Conservation (phyloP, 2,113 vertebrate genomes). For the Pseudorhombus dupliciocellatus region DNA sequence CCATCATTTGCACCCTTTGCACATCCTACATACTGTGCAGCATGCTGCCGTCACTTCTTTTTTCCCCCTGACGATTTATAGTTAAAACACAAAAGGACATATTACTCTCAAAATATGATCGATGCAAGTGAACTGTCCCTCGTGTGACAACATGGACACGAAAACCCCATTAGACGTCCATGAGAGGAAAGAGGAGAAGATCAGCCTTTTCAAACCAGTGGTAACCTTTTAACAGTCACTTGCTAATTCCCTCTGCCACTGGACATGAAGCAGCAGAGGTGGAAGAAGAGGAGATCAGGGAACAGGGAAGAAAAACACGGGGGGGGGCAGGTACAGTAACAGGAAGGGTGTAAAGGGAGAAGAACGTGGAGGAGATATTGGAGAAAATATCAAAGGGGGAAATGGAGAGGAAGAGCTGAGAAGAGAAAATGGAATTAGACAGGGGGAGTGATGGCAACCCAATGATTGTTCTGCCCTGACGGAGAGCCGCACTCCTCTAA, state of each 20-base stretch:
- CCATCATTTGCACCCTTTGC: not conserved
- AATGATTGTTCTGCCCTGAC: constrained; percentile 31
- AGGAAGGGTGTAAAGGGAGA: not conserved
- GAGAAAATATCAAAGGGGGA: constrained; percentile 6
- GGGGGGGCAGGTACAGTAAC: not conserved
- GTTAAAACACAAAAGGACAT: constrained; percentile 10
- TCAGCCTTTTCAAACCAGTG: constrained; percentile 31
- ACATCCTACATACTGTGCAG: not conserved
- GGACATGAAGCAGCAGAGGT: constrained; percentile 8
- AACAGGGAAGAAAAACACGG: not conserved
- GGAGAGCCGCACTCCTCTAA: constrained; percentile 26
- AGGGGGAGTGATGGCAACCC: not conserved
- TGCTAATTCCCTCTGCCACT: constrained; percentile 45
- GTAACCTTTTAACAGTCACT: constrained; percentile 51
- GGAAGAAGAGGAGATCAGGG: not conserved
- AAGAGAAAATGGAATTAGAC: constrained; percentile 1
- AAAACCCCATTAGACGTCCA: constrained; percentile 49
- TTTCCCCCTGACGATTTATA: not conserved
- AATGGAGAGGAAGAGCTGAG: not conserved
- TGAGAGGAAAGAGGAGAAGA: not conserved
- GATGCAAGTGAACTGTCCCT: constrained; percentile 19
- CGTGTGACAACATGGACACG: constrained; percentile 53
- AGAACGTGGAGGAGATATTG: not conserved
- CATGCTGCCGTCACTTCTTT: not conserved
- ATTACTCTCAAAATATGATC: constrained; percentile 10